These are phyloP conservation scores for Octomys mimax DNA, from an alignment of 2,797 vertebrate species.

Conservation along the genomic window DNA sequence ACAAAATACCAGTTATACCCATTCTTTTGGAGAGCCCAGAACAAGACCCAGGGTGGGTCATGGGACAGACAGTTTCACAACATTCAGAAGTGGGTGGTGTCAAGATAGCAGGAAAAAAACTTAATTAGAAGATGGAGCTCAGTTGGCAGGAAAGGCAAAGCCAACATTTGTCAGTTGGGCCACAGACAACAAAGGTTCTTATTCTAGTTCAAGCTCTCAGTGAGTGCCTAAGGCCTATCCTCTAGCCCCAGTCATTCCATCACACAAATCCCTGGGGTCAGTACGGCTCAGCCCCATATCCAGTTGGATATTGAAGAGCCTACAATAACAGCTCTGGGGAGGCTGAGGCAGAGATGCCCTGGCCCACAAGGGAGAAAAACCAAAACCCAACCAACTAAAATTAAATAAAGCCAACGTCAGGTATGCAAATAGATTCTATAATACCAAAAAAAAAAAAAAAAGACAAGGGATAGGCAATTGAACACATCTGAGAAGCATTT, in stretches of 20 bases:
- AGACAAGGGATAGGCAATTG: neutral
- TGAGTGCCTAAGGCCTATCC: neutral
- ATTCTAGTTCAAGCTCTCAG: neutral
- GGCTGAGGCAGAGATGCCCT: neutral
- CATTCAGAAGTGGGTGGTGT: neutral
- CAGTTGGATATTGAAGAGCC: neutral
- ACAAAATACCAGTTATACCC: neutral
- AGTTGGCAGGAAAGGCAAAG: neutral
- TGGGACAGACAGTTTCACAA: neutral
- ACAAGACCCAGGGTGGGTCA: neutral
- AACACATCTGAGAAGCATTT: constrained; percentile 17
- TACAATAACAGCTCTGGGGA: neutral
- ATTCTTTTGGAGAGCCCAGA: neutral
- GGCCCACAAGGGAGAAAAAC: neutral
- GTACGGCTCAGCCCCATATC: neutral
- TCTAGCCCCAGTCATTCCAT: neutral
- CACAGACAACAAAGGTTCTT: neutral
- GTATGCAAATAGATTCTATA: neutral
- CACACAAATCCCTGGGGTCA: neutral
- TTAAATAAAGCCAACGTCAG: neutral
- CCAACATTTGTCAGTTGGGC: neutral
- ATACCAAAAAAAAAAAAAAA: constrained; percentile 38
- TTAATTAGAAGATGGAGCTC: neutral
- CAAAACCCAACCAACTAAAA: neutral
- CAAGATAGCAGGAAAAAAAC: neutral